Base-by-base conservation (phyloP, 2,113 vertebrate genomes). In the Xerus inauris region DNA sequence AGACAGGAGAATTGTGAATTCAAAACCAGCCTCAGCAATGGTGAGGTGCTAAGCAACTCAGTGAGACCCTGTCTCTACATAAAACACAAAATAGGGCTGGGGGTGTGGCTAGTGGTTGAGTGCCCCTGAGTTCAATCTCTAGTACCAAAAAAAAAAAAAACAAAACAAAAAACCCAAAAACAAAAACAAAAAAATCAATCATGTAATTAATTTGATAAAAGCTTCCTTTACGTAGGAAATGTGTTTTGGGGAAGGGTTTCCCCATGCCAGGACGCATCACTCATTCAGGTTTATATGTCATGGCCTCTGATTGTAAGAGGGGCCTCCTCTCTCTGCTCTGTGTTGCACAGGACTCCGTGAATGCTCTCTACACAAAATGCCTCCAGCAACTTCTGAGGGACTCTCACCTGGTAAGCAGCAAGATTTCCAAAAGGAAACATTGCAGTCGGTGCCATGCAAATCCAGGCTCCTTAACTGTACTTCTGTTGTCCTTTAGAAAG, bases 311-410 rank as follows among this genome's bases (percentile, higher is more conserved):
- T 12, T 6, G 7, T 0, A 7, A 92, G 28, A 47, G 35, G 35
- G 87, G 24, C 67, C 1, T 16, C 35, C 14, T 28, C 40, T 51
- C 47, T 94, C 67, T 96, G 42, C 73, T 97, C 73, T 97, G 40
- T 96, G 54, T 80, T 47, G 26, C 82, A 99, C 93, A 99, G 99
- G 99, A 99, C 98, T 99, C 99, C 0, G 99, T 99, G 79, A 99
- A 99, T 71, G 98, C 99, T 47, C 99, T 99, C 57, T 99, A 99
- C 97, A 99, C 99, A 91, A 99, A 99, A 99, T 99, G 99, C 98
- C 99, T 99, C 89, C 99, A 99, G 98, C 99, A 99, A 98, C 98
- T 99, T 89, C 94, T 99, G 97, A 99, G 99, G 98, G 99, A 99
- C 97, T 99, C 99, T 0, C 99, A 99, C 75, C 98, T 99, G 99